A percentile compares a stretch with the other conserved stretches of the same genome.
Evolutionary conservation across 2,888 invertebrate species (phyloP).

Genomic region (Erebia aethiops): DNA sequence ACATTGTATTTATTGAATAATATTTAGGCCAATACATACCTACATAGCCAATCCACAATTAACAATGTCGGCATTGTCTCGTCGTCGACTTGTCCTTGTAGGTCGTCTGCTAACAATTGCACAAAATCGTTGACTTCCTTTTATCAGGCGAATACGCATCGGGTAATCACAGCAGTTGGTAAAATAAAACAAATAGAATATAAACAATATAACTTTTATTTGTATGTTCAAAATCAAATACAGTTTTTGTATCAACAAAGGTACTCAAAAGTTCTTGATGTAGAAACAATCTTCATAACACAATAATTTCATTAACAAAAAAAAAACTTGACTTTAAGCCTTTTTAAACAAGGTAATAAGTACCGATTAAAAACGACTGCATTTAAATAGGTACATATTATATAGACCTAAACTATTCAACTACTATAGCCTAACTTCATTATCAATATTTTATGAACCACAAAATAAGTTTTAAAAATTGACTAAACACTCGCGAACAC

Average conservation of each 20-base stretch:
- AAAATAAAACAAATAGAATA: not conserved
- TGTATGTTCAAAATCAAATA: constrained; percentile 3
- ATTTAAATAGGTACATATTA: too few species aligned
- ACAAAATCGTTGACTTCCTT: constrained; percentile 41
- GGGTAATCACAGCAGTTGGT: not conserved
- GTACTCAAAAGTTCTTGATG: too few species aligned
- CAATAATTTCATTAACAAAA: too few species aligned
- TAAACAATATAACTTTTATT: constrained; percentile 4
- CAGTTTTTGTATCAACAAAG: not conserved
- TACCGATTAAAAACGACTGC: too few species aligned
- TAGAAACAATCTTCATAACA: too few species aligned
- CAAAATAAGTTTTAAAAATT: too few species aligned
- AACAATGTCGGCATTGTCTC: constrained; percentile 27
- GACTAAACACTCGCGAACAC: too few species aligned
- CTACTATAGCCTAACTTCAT: too few species aligned
- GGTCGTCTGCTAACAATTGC: constrained; percentile 37
- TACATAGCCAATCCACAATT: constrained; percentile 12
- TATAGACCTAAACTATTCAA: too few species aligned
- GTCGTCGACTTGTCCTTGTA: constrained; percentile 33
- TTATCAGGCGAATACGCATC: constrained; percentile 1
- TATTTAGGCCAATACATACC: not conserved
- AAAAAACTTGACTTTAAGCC: too few species aligned
- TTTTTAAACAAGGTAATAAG: too few species aligned
- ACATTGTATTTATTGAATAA: constrained; percentile 6
- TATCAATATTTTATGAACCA: too few species aligned